These are phyloP conservation scores for Mythimna impura DNA, from an alignment of 2,888 invertebrate genomes.

Conservation along the genomic window DNA sequence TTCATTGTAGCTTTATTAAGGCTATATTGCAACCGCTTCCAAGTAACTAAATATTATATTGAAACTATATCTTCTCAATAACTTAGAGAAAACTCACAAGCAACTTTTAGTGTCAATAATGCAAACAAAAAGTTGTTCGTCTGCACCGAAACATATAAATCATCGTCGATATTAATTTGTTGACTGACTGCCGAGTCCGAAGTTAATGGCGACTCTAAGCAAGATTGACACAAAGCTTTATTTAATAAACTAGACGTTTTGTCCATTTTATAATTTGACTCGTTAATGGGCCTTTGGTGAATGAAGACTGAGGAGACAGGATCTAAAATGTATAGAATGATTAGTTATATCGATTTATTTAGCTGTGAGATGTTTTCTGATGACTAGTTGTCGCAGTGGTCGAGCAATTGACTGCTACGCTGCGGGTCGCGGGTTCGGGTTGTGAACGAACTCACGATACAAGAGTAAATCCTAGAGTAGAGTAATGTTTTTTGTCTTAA, in stretches of 20 bases:
- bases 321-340: neutral
- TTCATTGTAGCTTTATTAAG: neutral
- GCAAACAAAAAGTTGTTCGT: constrained; percentile 7
- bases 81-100: neutral
- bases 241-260: constrained; percentile 40
- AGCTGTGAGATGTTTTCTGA: neutral
- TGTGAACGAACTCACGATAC: too few relatives aligned
- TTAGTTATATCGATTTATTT: neutral
- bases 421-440: too few relatives aligned
- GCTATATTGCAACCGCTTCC: neutral
- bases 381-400: too few relatives aligned
- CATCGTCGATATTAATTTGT: constrained; percentile 56
- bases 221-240: constrained; percentile 50
- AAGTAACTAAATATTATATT: neutral
- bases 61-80: neutral
- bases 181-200: constrained; percentile 10
- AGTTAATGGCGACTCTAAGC: constrained; percentile 35
- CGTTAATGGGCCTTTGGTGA: constrained; percentile 37
- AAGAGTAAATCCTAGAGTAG: too few relatives aligned
- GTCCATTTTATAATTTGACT: constrained; percentile 31
- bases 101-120: neutral
- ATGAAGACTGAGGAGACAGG: constrained; percentile 8
- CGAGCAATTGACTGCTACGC: too few relatives aligned
- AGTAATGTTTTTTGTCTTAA: too few relatives aligned
- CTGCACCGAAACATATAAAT: constrained; percentile 30